These are phyloP conservation scores for Todus mexicanus DNA, from an alignment of 2,797 vertebrate species.

Conservation along the genomic window DNA sequence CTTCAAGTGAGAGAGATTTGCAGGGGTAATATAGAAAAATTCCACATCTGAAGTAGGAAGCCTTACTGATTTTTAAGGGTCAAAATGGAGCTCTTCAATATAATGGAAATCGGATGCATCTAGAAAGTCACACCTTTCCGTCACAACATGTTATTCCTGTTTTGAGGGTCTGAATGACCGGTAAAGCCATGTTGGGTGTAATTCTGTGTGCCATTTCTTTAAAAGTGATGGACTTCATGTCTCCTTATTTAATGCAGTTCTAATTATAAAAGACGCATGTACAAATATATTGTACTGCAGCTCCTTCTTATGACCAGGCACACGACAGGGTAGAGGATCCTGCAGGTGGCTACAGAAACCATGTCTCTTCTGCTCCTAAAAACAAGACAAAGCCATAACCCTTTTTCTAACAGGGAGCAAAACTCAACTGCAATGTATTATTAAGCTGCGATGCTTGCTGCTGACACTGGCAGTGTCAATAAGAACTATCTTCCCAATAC, in stretches of 20 bases:
- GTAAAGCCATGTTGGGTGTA: neutral
- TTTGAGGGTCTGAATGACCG: neutral
- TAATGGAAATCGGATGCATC: neutral
- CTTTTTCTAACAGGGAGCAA: neutral
- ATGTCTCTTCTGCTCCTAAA: neutral
- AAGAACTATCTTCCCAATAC: neutral
- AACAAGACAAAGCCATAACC: neutral
- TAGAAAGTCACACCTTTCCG: neutral
- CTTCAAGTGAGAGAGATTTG: constrained; percentile 25
- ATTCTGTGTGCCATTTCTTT: neutral
- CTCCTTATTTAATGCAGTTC: neutral
- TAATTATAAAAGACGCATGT: neutral
- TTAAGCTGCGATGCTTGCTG: neutral
- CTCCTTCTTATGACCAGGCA: neutral
- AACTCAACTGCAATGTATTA: neutral
- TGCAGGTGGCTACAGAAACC: neutral
- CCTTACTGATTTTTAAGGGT: constrained; percentile 36
- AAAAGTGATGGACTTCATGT: neutral
- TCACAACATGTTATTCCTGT: neutral
- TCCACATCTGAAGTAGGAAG: constrained; percentile 22
- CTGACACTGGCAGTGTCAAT: neutral
- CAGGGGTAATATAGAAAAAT: constrained; percentile 15
- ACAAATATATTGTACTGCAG: neutral
- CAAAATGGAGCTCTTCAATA: constrained; percentile 30
- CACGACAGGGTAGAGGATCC: neutral